Percentiles rank a stretch among this genome's conserved stretches.
phyloP scores from a whole-genome alignment of 2,888 invertebrate species.

The Laothoe populi region DNA sequence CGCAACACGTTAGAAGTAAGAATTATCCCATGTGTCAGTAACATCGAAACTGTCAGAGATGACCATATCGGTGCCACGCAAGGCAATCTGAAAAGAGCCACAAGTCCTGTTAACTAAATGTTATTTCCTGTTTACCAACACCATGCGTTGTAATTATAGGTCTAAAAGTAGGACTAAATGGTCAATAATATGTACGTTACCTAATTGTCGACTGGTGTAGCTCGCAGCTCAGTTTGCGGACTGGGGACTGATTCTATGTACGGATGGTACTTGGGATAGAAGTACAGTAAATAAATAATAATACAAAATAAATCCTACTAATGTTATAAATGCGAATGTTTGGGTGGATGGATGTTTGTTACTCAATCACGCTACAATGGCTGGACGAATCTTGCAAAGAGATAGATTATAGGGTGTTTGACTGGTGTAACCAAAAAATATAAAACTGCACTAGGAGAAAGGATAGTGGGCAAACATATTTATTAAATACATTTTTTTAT shows the following conservation, averaged over 20 bases:
- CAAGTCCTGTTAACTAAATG: conserved; percentile 24
- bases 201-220: conserved; percentile 6
- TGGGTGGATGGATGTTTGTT: no score
- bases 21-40: conserved; percentile 5
- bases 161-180: conserved; percentile 22
- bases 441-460: no score
- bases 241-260: not conserved
- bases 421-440: no score
- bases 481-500: no score
- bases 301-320: no score
- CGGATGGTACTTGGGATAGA: not conserved
- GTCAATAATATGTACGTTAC: conserved; percentile 12
- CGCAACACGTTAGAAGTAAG: not conserved
- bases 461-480: no score
- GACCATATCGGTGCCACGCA: not conserved
- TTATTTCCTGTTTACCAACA: conserved; percentile 26
- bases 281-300: not conserved
- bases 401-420: no score
- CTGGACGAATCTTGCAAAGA: no score
- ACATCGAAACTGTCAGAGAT: not conserved
- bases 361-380: no score
- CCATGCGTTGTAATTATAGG: conserved; percentile 20
- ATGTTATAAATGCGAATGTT: no score
- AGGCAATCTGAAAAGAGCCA: conserved; percentile 1
- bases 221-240: not conserved